phyloP scores from a whole-genome alignment of 1,140 invertebrate genomes.

The Pygmarrhopalites habei region DNA sequence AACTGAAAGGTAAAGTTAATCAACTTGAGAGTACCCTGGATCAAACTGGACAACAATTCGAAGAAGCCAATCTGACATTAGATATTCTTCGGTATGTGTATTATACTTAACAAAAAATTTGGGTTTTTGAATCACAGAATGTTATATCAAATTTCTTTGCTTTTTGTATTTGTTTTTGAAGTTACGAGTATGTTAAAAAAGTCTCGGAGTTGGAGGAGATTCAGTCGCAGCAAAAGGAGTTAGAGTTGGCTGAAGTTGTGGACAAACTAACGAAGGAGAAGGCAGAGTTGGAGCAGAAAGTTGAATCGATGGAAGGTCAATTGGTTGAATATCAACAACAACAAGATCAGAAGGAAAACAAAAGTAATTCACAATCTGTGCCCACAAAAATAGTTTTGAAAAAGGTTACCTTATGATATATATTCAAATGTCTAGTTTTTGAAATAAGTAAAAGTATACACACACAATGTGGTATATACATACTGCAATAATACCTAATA shows the following conservation, averaged over 20 bases:
- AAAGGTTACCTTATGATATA: too few relatives aligned
- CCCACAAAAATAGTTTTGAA: too few relatives aligned
- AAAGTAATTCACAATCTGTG: too few relatives aligned
- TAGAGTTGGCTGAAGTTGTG: neutral
- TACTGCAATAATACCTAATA: too few relatives aligned
- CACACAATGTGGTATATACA: too few relatives aligned
- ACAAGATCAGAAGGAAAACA: too few relatives aligned
- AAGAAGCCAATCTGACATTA: constrained; percentile 5
- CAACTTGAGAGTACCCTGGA: neutral
- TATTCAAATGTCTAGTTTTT: too few relatives aligned
- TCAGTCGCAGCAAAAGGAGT: neutral
- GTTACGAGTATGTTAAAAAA: neutral
- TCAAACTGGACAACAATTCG: constrained; percentile 7
- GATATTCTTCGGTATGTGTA: constrained; percentile 18
- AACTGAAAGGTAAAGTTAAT: neutral
- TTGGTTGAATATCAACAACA: too few relatives aligned
- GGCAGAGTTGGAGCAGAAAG: neutral
- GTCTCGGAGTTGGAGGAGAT: neutral
- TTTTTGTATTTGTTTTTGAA: neutral
- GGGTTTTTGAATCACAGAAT: neutral
- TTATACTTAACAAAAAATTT: neutral
- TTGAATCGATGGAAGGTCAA: too few relatives aligned
- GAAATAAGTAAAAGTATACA: too few relatives aligned
- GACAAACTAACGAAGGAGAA: neutral
- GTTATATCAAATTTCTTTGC: too few relatives aligned